phyloP scores from a whole-genome alignment of 2,888 invertebrate species.

The Tridacna gigas region DNA sequence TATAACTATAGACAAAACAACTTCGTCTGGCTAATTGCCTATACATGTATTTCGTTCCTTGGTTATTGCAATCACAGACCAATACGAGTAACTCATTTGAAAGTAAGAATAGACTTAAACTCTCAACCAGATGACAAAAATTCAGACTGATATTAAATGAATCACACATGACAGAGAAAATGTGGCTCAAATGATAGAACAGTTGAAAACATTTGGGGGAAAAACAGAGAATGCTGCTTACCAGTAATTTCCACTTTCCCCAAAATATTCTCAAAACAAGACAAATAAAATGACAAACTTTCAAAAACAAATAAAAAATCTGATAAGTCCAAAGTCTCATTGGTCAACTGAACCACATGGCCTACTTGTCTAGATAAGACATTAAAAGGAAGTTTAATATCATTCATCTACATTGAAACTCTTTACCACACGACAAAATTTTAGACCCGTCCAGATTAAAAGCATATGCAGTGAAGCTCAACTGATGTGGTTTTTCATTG shows the following conservation, averaged over 20 bases:
- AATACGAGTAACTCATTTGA: background rate
- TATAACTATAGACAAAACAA: constrained; percentile 16
- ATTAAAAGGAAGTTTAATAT: no score
- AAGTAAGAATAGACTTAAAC: background rate
- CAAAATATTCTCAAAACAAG: background rate
- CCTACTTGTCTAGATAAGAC: no score
- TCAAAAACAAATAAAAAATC: no score
- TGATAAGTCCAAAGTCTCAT: no score
- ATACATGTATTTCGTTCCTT: constrained; percentile 16
- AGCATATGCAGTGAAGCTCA: no score
- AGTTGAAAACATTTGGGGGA: background rate
- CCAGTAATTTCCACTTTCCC: background rate
- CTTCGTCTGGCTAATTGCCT: constrained; percentile 14
- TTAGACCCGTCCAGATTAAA: no score
- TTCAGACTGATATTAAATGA: no score
- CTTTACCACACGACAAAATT: background rate
- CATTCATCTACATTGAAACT: no score
- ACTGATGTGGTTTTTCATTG: no score
- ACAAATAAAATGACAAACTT: background rate
- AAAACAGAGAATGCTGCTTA: background rate
- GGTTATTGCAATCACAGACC: background rate
- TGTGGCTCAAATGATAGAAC: background rate
- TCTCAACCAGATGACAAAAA: background rate
- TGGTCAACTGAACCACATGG: no score
- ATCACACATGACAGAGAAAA: no score